These are phyloP conservation scores for Rhopalosiphum padi DNA, from an alignment of 1,140 invertebrate genomes.

Conservation along the genomic window DNA sequence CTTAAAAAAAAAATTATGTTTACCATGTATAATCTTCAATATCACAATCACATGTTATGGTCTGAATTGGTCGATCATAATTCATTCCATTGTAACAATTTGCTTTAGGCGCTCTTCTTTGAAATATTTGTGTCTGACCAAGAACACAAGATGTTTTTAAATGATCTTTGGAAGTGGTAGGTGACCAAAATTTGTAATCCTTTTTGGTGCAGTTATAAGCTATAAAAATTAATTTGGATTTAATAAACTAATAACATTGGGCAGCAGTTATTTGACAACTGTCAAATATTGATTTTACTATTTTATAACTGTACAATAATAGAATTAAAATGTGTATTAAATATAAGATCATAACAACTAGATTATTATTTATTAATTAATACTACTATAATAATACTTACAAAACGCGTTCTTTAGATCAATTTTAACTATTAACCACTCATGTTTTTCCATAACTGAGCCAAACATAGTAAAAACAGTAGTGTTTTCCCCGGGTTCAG, in stretches of 20 bases:
- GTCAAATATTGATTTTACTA: not conserved
- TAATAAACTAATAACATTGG: not conserved
- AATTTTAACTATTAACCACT: conserved; percentile 88
- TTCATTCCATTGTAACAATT: conserved; percentile 83
- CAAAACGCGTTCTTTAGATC: conserved; percentile 77
- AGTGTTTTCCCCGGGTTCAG: conserved; percentile 90
- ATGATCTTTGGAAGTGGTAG: conserved; percentile 66
- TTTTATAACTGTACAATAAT: not conserved
- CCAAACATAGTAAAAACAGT: conserved; percentile 92
- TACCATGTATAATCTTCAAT: conserved; percentile 85
- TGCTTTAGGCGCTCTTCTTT: conserved; percentile 73
- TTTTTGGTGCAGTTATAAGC: conserved; percentile 71
- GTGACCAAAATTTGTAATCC: conserved; percentile 90
- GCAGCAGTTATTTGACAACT: not conserved
- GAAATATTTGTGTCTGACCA: conserved; percentile 77
- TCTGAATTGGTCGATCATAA: conserved; percentile 74
- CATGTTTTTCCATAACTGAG: conserved; percentile 75
- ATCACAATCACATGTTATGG: conserved; percentile 79
- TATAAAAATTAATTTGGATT: conserved; percentile 60
- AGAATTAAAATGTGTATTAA: not conserved
- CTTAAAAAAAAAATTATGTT: conserved; percentile 31
- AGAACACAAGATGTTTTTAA: conserved; percentile 75
- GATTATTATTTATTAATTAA: not conserved
- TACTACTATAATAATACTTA: conserved; percentile 61
- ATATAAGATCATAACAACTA: not conserved